Conservation (phyloP, 2,113 vertebrate genomes). For the Aptenodytes forsteri region DNA sequence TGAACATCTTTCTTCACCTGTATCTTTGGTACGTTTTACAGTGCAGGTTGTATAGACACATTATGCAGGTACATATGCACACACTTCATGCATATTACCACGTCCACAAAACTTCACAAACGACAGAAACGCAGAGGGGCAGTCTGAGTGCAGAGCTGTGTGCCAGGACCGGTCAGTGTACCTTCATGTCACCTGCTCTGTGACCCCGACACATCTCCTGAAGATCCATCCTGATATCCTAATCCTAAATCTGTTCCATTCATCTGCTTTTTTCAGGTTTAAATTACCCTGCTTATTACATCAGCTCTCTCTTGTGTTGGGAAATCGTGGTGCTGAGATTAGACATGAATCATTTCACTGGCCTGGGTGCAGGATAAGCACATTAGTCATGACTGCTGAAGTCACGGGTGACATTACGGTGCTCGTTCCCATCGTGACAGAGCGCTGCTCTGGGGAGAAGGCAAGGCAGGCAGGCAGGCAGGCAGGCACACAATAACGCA, state of each 20-base stretch:
- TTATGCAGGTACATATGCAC: background rate
- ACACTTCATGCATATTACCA: background rate
- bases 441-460: background rate
- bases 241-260: background rate
- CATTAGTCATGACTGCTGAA: background rate
- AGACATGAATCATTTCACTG: background rate
- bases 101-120: background rate
- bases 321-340: background rate
- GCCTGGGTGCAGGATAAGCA: background rate
- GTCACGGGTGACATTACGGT: background rate
- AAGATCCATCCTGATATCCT: background rate
- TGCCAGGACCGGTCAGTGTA: rapidly evolving
- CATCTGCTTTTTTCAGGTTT: rapidly evolving
- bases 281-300: background rate
- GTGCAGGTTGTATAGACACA: background rate
- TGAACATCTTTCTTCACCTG: background rate
- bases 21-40: background rate
- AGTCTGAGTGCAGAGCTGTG: background rate
- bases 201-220: background rate
- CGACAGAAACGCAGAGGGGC: background rate
- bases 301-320: background rate
- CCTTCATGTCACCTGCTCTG: background rate
- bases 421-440: rapidly evolving
- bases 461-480: too few relatives aligned
- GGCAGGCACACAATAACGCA: background rate